Base-by-base conservation (phyloP, 1,140 invertebrate species). In the Drosophila nebulosa region DNA sequence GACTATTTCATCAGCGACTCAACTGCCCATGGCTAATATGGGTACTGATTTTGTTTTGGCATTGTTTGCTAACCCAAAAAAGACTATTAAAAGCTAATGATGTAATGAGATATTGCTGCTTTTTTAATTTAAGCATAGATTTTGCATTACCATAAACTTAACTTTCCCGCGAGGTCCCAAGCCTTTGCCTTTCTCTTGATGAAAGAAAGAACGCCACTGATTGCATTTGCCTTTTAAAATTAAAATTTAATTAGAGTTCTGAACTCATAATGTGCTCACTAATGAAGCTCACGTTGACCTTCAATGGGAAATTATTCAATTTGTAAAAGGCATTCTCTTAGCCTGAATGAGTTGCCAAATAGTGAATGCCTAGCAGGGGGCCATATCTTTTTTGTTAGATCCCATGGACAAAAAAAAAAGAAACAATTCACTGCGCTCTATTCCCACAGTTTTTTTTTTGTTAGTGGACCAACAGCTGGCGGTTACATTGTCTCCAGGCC, bases 311-410 rank as follows among this genome's bases (percentile, higher is more conserved):
- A 30, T 55, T 30, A 55, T 55, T 55, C 50, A 26, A 52, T 46
- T 46, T 46, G 39, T 22, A 24, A 26, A 52, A 52, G n/a, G 6
- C 22, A 9, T 52, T 52, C 50, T 26, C 50, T 18, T 9, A 21
- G 55, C 94, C 92, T 1, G 97, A 91, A 94, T 98, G 92, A 98
- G 97, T 4, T 97, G 93, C 52, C 52, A 55, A 55, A 55, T 1
- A 96, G 94, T 1, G 96, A 97, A 88, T 98, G 97, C 14, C 39
- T 18, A 98, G 78, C 21, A 98, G 90, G 6, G 98, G 88, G 2
- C 97, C 97, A 46, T 97, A 93, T 85, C 96, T 92, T 79, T 92
- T 94, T 89, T 98, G 97, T 30, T 86, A 50, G 27, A 97, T 95
- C 1, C 73, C 79, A 18, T 71, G 53, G 7, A 42, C 21, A 53